Conservation (phyloP, 2,797 vertebrate genomes). For the Sparus aurata region DNA sequence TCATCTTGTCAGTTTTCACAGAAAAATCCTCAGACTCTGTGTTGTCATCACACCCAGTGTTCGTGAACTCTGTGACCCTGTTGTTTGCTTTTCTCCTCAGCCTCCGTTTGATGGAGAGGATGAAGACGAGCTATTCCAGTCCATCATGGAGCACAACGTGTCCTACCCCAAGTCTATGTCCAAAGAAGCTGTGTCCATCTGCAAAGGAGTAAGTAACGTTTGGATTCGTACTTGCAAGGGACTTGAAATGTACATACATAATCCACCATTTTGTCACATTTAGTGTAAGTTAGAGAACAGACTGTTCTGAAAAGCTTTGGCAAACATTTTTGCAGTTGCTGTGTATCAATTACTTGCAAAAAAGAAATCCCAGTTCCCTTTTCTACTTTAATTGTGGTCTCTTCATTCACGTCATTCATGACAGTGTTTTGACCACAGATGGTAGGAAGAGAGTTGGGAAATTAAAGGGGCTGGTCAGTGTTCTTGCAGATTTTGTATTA, state of each 20-base stretch:
- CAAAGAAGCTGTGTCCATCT: constrained; percentile 98
- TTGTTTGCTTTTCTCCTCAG: constrained; percentile 76
- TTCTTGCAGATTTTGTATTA: not conserved
- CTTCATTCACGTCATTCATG: not conserved
- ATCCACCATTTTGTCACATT: not conserved
- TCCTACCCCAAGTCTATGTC: constrained; percentile 98
- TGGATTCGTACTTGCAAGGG: not conserved
- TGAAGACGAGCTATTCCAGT: constrained; percentile 98
- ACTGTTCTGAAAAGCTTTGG: not conserved
- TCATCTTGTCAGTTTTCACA: constrained; percentile 2
- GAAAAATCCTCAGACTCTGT: not conserved
- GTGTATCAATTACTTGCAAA: not conserved
- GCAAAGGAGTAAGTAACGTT: constrained; percentile 93
- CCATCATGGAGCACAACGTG: constrained; percentile 99
- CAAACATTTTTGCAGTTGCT: not conserved
- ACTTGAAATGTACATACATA: not conserved
- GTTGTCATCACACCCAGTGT: not conserved
- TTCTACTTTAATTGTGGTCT: not conserved
- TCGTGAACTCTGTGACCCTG: not conserved
- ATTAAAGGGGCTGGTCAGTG: not conserved
- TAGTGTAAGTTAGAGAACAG: not conserved
- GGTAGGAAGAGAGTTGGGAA: not conserved
- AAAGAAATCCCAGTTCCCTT: not conserved
- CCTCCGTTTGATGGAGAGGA: constrained; percentile 98
- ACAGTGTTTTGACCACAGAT: not conserved